phyloP scores from a whole-genome alignment of 2,797 vertebrate genomes.

The Periophthalmus magnuspinnatus region DNA sequence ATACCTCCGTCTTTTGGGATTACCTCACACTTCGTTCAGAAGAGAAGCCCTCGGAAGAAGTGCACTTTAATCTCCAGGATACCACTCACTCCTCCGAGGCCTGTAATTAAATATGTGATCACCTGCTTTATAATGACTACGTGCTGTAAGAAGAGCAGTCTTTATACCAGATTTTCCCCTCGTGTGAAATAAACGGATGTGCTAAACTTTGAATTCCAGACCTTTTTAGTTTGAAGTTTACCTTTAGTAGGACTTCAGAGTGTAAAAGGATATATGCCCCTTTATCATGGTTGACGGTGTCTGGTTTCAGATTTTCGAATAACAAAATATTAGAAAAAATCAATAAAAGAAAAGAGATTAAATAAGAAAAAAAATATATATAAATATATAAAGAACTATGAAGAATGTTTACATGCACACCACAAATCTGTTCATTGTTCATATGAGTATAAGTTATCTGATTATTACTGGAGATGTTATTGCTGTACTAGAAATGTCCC shows the following conservation, averaged over 20 bases:
- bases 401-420: no score
- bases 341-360: no score
- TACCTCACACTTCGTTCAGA: slow-evolving; percentile 2
- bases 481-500: no score
- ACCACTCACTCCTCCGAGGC: not conserved
- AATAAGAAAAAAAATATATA: no score
- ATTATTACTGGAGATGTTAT: no score
- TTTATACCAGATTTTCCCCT: not conserved
- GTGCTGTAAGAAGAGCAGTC: not conserved
- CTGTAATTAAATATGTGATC: not conserved
- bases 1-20: not conserved
- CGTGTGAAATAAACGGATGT: not conserved
- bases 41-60: not conserved
- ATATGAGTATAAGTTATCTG: no score
- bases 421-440: no score
- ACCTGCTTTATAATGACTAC: not conserved
- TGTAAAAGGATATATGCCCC: not conserved
- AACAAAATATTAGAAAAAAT: not conserved
- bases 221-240: not conserved
- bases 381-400: no score
- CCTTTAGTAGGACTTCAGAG: not conserved
- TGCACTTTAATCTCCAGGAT: not conserved
- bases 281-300: not conserved
- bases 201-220: not conserved
- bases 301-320: not conserved